These are phyloP conservation scores for Agrochola macilenta DNA, from an alignment of 2,888 invertebrate genomes.

Conservation along the genomic window DNA sequence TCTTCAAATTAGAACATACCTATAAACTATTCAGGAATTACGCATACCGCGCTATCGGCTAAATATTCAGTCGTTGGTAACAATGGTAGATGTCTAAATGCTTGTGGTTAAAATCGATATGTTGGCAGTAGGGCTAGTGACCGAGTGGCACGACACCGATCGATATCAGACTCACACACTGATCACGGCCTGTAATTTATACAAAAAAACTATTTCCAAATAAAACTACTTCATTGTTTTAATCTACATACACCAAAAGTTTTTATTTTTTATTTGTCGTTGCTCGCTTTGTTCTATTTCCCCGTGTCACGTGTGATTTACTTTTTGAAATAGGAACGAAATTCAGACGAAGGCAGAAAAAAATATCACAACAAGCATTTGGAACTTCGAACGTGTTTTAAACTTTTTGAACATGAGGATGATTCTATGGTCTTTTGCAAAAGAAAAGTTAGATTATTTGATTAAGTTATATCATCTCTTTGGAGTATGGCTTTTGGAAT, in stretches of 20 bases:
- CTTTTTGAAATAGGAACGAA: conserved; percentile 7
- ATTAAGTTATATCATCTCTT: not conserved
- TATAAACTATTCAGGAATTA: conserved; percentile 35
- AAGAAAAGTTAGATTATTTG: conserved; percentile 8
- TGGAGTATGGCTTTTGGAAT: conserved; percentile 14
- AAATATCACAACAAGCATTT: not conserved
- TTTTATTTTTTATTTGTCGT: not conserved
- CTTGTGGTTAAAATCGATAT: conserved; percentile 79
- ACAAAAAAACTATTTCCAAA: conserved; percentile 16
- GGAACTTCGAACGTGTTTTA: conserved; percentile 15
- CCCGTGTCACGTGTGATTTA: not conserved
- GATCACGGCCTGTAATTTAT: conserved; percentile 46
- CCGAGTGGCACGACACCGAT: conserved; percentile 73
- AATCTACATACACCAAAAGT: not conserved
- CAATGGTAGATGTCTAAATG: conserved; percentile 68
- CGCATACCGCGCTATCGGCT: conserved; percentile 22
- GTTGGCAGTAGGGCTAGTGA: conserved; percentile 74
- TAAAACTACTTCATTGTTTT: conserved; percentile 13
- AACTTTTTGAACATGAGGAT: conserved; percentile 5
- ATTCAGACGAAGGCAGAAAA: not conserved
- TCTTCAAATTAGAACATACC: conserved; percentile 2
- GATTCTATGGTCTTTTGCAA: not conserved
- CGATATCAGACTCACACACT: conserved; percentile 66
- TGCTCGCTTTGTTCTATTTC: not conserved
- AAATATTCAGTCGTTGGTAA: conserved; percentile 53